Base-by-base conservation (phyloP, 1,140 invertebrate species). In the Drosophila lini region DNA sequence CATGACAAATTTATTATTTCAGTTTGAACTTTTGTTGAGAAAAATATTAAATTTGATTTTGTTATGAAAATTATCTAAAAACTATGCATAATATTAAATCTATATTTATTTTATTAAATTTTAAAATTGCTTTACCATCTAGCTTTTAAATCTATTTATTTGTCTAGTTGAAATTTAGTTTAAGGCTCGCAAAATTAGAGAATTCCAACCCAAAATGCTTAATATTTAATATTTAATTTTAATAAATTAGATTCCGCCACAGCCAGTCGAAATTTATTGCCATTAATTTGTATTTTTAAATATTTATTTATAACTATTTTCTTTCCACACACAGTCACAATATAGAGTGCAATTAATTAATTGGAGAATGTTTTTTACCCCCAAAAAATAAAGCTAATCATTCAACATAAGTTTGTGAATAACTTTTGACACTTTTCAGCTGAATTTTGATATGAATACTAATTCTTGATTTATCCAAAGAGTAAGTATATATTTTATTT, bases 131-230 rank as follows among this genome's bases (percentile, higher is more conserved):
- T 61, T 65, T 32, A 47, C n/a, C 19, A 34, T 28, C 9, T 63
- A 40, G 34, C 45, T 32, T 6, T 38, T 74, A n/a, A 45, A 28
- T 2, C 5, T 70, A 69, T 70, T 71, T 71, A 70, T 71, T 50
- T 58, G 16, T 8, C 42, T 71, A 71, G 57, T 47, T 57, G 11
- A 52, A 77, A 55, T 74, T 59, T 71, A 59, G 25, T 38, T 42
- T 64, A 71, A 71, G 52, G 22, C 25, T 16, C 45, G 58, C 79
- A 25, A 63, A 67, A 76, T 86, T 86, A 88, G 82, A 86, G 82
- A 86, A 88, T 88, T 86, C 80, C 50, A 79, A 56, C n/a, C 47
- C 82, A 62, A 78, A 68, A 71, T 69, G 52, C 13, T 53, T 36
- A 31, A 32, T 34, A 41, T 52, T 32, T 55, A 11, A 69, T 47